These are phyloP conservation scores for Myrmophylax atrothorax DNA, from an alignment of 2,113 vertebrate species.

Conservation along the genomic window DNA sequence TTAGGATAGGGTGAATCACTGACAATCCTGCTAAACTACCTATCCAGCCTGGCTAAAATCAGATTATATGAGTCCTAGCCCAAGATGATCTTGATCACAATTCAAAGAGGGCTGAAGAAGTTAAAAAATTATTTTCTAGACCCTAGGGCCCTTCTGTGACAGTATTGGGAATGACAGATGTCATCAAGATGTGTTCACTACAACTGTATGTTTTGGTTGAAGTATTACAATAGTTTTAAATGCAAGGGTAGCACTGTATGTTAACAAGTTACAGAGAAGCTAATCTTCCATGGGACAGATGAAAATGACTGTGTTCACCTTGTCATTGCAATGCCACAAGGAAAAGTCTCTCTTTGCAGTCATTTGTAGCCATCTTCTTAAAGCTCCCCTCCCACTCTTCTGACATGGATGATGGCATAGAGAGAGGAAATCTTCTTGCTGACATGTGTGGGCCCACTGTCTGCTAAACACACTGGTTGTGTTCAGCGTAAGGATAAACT, in stretches of 20 bases:
- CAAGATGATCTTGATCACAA: not conserved
- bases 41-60: not conserved
- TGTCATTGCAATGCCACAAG: not conserved
- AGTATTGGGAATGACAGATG: not conserved
- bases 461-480: conserved; percentile 63
- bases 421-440: conserved; percentile 39
- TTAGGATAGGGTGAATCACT: not conserved
- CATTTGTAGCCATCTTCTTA: not conserved
- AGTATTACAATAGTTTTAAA: not conserved
- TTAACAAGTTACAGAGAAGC: not conserved
- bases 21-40: not conserved
- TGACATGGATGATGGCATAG: conserved; percentile 27
- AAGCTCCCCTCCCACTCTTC: not conserved
- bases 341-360: not conserved
- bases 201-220: not conserved
- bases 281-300: not conserved
- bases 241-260: not conserved
- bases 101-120: not conserved
- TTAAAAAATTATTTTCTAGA: not conserved
- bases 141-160: not conserved
- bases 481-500: conserved; percentile 66
- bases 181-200: not conserved
- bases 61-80: not conserved
- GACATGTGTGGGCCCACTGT: conserved; percentile 61
- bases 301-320: not conserved